Conservation (phyloP, 2,888 invertebrate species). For the Tenthredo notha region DNA sequence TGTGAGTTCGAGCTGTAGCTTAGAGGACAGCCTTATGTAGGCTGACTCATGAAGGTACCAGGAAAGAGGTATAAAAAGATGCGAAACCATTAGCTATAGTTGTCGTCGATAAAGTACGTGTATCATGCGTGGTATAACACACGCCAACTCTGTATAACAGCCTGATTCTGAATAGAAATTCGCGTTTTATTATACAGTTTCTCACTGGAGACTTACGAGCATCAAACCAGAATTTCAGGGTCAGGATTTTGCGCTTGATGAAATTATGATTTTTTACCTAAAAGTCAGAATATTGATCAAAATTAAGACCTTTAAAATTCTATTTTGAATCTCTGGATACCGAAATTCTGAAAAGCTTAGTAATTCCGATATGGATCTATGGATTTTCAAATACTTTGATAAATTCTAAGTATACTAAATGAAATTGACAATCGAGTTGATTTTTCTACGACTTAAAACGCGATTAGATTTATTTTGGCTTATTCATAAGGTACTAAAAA, state of each 20-base stretch:
- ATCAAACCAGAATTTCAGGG: background rate
- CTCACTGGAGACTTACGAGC: background rate
- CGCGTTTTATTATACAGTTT: background rate
- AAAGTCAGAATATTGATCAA: too few relatives aligned
- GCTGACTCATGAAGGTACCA: conserved; percentile 71
- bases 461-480: too few relatives aligned
- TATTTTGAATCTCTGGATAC: too few relatives aligned
- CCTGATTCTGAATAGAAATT: background rate
- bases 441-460: too few relatives aligned
- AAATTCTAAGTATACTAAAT: background rate
- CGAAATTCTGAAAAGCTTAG: too few relatives aligned
- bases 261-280: background rate
- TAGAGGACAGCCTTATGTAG: conserved; percentile 73
- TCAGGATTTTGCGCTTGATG: background rate
- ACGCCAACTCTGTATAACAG: background rate
- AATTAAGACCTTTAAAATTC: too few relatives aligned
- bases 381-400: too few relatives aligned
- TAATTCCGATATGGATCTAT: too few relatives aligned
- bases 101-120: conserved; percentile 28
- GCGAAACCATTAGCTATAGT: conserved; percentile 37
- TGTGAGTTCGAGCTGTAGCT: conserved; percentile 64
- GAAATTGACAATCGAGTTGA: too few relatives aligned
- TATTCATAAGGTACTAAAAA: too few relatives aligned
- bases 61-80: conserved; percentile 70
- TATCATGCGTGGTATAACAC: background rate